Conservation (phyloP, 2,888 invertebrate genomes). For the Steinernema carpocapsae region DNA sequence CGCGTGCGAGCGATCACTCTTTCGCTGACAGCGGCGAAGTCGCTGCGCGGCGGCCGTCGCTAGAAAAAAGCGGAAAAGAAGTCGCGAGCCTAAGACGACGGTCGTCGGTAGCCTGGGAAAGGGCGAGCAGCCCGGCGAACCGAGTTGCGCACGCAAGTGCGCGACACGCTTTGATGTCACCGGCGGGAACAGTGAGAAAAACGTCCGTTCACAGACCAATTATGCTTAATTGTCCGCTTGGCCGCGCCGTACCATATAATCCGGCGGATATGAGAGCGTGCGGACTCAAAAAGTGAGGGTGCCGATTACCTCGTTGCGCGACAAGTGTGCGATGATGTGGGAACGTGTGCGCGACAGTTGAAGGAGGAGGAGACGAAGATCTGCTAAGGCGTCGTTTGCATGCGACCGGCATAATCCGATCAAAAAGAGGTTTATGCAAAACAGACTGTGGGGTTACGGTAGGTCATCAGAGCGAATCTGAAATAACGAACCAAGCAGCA, state of each 20-base stretch:
- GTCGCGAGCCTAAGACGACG: not conserved
- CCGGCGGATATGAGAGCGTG: conserved; percentile 35
- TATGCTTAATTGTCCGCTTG: conserved; percentile 35
- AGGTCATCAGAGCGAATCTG: too few species aligned
- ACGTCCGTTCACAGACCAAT: conserved; percentile 35
- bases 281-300: conserved; percentile 35
- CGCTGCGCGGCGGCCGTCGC: conserved; percentile 17
- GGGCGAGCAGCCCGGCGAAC: conserved; percentile 12
- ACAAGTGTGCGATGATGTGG: conserved; percentile 35
- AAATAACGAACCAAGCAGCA: not conserved
- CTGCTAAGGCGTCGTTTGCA: not conserved
- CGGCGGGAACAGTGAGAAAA: conserved; percentile 35
- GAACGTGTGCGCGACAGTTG: conserved; percentile 23
- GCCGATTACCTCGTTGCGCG: conserved; percentile 35
- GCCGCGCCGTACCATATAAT: conserved; percentile 35
- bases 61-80: conserved; percentile 16
- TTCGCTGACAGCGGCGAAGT: conserved; percentile 33
- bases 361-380: not conserved
- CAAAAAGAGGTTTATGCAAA: not conserved
- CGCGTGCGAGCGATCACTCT: conserved; percentile 34
- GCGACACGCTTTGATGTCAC: conserved; percentile 33
- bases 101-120: conserved; percentile 30
- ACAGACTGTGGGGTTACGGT: too few species aligned
- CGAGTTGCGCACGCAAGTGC: conserved; percentile 34
- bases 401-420: conserved; percentile 14